Evolutionary conservation across 2,113 vertebrate genomes (phyloP), one percentile per base, ranked within the genome.

Genomic region (Accipiter virgatus): DNA sequence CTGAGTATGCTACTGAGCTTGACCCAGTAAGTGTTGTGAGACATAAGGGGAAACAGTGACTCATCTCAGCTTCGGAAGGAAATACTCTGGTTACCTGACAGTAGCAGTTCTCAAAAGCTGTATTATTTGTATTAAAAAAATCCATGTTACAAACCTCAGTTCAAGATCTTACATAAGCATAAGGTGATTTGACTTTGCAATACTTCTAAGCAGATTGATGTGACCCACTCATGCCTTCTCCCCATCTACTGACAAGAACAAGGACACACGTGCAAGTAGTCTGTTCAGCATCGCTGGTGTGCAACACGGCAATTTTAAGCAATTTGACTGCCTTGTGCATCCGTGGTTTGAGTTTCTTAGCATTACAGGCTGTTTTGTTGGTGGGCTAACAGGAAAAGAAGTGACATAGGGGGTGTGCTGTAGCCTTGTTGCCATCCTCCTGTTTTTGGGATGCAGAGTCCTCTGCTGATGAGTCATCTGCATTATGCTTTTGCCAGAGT

Each of bases 191-290:
- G 59, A 61, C 22, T 63, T 68, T 55, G 22, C 53, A 43, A 6
- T 32, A 31, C 7, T 61, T 78, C 9, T 20, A 65, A 73, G 67
- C 23, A 67, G 55, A 22, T 32, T 62, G 10, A 58, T 92, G 77
- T 83, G 47, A 53, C 11, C 53, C 20, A 25, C 7, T 31, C 19
- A 9, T 21, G 8, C 4, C 7, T 62, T 89, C 55, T 78, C 7
- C 22, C 2, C 7, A 22, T 6, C 38, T 47, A 6, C 13, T n/a
- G 43, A 43, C 16, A 71, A 38, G 50, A 88, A 16, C 16, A 14
- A 75, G 14, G 47, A 11, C 20, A 58, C 8, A 3, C 0, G 1
- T 59, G 4, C 1, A 7, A 34, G 8, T 38, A 36, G 17, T n/a
- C 75, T 86, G 31, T 13, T 66, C 18, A n/a, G 22, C 3, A 27